Evolutionary conservation across 2,888 invertebrate species (phyloP).

Genomic region (Lasioglossum pauxillum): DNA sequence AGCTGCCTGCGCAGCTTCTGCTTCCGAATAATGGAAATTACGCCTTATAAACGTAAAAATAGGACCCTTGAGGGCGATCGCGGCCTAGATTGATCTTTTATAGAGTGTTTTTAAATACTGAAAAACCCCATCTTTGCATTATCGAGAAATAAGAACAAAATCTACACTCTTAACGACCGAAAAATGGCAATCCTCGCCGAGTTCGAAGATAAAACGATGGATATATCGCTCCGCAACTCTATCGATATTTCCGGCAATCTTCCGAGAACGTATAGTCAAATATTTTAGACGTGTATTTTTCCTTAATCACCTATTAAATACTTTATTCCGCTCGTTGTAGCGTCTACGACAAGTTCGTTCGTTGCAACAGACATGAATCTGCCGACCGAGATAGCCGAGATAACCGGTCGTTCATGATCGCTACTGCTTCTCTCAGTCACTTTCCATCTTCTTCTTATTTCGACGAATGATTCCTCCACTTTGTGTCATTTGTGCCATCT

Average conservation of each 20-base stretch:
- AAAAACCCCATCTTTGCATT: too few relatives aligned
- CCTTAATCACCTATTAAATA: background rate
- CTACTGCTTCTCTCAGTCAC: background rate
- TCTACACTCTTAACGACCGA: background rate
- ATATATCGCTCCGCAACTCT: background rate
- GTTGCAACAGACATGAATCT: background rate
- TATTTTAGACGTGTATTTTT: background rate
- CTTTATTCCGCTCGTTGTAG: background rate
- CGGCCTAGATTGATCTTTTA: too few relatives aligned
- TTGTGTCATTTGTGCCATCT: background rate
- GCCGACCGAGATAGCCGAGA: background rate
- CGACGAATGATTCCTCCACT: background rate
- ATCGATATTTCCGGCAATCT: too few relatives aligned
- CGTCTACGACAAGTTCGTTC: background rate
- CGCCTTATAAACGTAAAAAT: too few relatives aligned
- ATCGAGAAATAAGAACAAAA: too few relatives aligned
- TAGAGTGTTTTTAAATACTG: too few relatives aligned
- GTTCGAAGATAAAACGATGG: background rate
- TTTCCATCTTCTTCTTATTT: background rate
- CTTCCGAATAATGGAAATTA: too few relatives aligned
- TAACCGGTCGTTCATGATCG: background rate
- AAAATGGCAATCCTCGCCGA: background rate
- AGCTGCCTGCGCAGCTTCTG: too few relatives aligned
- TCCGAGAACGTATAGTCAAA: too few relatives aligned
- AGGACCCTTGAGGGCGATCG: too few relatives aligned